Percentiles rank a stretch among this genome's conserved stretches.
Conservation (phyloP, 2,888 invertebrate species). For the Dicyrtoma fusca region DNA sequence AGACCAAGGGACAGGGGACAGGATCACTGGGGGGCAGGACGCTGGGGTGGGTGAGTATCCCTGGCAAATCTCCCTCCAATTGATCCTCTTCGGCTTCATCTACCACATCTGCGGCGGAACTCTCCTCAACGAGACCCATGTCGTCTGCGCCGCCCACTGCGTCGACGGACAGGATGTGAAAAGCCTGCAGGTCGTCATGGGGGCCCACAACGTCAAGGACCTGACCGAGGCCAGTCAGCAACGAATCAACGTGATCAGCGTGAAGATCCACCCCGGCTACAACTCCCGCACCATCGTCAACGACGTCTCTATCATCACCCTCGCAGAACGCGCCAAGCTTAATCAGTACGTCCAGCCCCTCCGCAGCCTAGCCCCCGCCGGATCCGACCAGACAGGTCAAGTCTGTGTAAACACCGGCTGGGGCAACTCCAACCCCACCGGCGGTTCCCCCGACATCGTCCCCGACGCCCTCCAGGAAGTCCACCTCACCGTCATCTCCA, state of each 20-base stretch:
- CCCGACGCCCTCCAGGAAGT: constrained; percentile 40
- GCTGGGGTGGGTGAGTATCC: constrained; percentile 40
- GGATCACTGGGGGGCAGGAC: constrained; percentile 19
- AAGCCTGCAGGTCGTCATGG: constrained; percentile 37
- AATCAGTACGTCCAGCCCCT: constrained; percentile 35
- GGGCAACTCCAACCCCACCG: constrained; percentile 37
- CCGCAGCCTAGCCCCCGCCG: constrained; percentile 20
- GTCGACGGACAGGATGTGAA: constrained; percentile 4
- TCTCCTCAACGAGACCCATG: constrained; percentile 24
- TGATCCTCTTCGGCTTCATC: constrained; percentile 28
- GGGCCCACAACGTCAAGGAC: constrained; percentile 42
- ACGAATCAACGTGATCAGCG: background rate
- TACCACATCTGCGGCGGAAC: constrained; percentile 47
- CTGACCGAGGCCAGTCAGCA: constrained; percentile 33
- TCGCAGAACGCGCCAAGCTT: constrained; percentile 26
- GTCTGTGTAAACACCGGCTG: constrained; percentile 42
- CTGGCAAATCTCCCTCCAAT: constrained; percentile 45
- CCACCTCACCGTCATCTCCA: constrained; percentile 28
- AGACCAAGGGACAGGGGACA: too few relatives aligned
- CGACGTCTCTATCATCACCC: constrained; percentile 38
- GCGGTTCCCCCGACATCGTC: constrained; percentile 31
- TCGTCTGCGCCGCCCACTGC: constrained; percentile 41
- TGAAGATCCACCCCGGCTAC: background rate
- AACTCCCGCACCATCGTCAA: constrained; percentile 31
- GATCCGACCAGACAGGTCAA: constrained; percentile 28